Evolutionary conservation across 2,888 invertebrate species (phyloP).

Genomic region (Rhyacophila evoluta): DNA sequence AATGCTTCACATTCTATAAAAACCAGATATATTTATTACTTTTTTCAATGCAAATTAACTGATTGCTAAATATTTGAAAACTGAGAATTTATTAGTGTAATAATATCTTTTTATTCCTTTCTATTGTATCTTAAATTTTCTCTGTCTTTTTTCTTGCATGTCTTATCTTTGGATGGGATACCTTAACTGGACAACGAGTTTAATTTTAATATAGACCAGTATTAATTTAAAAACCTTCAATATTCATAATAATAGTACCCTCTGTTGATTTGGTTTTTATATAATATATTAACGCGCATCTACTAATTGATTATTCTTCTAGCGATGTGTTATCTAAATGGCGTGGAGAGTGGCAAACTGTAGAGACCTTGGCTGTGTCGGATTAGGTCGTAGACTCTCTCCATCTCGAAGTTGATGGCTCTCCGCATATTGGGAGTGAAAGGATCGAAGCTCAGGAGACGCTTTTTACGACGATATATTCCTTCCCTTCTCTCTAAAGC

Average conservation of each 20-base stretch:
- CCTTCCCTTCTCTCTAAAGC: constrained; percentile 75
- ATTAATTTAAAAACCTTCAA: too few species aligned
- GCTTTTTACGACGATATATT: constrained; percentile 78
- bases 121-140: too few species aligned
- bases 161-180: too few species aligned
- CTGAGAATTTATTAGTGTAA: too few species aligned
- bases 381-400: constrained; percentile 56
- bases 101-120: too few species aligned
- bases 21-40: too few species aligned
- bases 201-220: too few species aligned
- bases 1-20: too few species aligned
- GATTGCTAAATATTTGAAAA: too few species aligned
- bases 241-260: not conserved
- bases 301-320: constrained; percentile 5
- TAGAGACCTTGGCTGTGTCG: constrained; percentile 10
- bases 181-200: too few species aligned
- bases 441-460: constrained; percentile 77
- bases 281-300: not conserved
- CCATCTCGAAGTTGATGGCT: constrained; percentile 55
- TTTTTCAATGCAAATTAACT: too few species aligned
- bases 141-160: too few species aligned
- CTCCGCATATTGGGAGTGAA: constrained; percentile 74
- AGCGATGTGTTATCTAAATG: constrained; percentile 49
- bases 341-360: constrained; percentile 29
- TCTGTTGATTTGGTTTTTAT: not conserved